Evolutionary conservation across 2,888 invertebrate genomes (phyloP).

Genomic region (Dendrolimus pini): DNA sequence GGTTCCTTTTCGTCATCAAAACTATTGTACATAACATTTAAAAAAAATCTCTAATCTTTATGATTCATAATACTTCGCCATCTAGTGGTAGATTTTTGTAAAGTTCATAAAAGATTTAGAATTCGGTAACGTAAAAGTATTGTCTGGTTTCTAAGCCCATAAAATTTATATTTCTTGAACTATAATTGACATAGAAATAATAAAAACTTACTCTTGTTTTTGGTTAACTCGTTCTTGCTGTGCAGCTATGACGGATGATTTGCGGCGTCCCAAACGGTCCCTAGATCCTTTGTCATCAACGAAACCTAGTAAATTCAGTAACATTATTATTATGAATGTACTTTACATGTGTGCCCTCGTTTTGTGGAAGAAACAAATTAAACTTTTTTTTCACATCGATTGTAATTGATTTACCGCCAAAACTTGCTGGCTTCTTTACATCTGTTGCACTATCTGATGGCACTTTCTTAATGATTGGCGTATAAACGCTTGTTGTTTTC

Average conservation of each 20-base stretch:
- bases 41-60: no score
- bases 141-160: no score
- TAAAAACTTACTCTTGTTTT: slow-evolving; percentile 66
- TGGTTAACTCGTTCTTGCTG: slow-evolving; percentile 48
- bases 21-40: no score
- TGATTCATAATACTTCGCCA: no score
- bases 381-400: neutral
- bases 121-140: no score
- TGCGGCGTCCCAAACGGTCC: slow-evolving; percentile 65
- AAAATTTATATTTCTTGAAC: no score
- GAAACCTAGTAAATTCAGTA: slow-evolving; percentile 37
- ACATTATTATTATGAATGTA: no score
- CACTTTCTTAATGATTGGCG: slow-evolving; percentile 73
- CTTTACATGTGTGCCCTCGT: no score
- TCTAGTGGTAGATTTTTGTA: no score
- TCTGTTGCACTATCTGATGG: slow-evolving; percentile 43
- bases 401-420: slow-evolving; percentile 45
- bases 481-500: slow-evolving; percentile 71
- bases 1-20: no score
- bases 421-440: slow-evolving; percentile 69
- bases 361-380: neutral
- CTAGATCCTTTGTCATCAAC: slow-evolving; percentile 61
- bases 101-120: no score
- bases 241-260: slow-evolving; percentile 55
- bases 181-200: neutral